Evolutionary conservation across 1,140 invertebrate genomes (phyloP).

Genomic region (Camponotus vicinus): DNA sequence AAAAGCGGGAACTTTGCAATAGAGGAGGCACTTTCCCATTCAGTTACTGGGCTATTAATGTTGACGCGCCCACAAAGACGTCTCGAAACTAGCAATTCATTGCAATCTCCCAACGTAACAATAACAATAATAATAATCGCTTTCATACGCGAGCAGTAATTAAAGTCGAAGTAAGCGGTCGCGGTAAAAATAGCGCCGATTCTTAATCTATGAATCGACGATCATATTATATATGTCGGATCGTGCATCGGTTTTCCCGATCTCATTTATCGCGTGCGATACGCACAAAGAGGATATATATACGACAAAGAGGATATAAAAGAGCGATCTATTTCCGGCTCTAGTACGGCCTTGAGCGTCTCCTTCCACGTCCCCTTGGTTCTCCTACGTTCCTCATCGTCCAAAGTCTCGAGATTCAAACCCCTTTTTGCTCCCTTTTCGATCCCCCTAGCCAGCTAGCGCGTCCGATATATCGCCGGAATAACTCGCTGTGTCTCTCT

Average conservation of each 20-base stretch:
- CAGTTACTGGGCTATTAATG: conserved; percentile 41
- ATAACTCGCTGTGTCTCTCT: neutral
- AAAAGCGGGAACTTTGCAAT: conserved; percentile 17
- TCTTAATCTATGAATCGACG: neutral
- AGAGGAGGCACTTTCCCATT: conserved; percentile 25
- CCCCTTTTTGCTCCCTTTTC: conserved; percentile 41
- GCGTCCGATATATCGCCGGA: conserved; percentile 18
- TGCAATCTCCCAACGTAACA: conserved; percentile 15
- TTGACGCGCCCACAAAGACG: conserved; percentile 51
- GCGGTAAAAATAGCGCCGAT: neutral
- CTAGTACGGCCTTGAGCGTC: conserved; percentile 48
- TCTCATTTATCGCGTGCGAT: conserved; percentile 15
- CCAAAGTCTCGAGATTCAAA: conserved; percentile 46
- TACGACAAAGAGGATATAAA: conserved; percentile 27
- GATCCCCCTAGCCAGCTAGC: neutral
- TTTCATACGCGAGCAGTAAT: conserved; percentile 41
- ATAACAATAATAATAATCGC: conserved; percentile 42
- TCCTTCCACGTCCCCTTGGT: conserved; percentile 11
- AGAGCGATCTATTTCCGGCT: conserved; percentile 58
- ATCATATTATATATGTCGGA: neutral
- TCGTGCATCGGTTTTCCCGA: neutral
- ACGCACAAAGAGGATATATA: conserved; percentile 5
- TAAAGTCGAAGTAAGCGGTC: conserved; percentile 8
- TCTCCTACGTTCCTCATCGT: conserved; percentile 30
- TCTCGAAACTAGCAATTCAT: conserved; percentile 45